Conservation (phyloP, 2,113 vertebrate species). For the Mesembrinibis cayennensis region DNA sequence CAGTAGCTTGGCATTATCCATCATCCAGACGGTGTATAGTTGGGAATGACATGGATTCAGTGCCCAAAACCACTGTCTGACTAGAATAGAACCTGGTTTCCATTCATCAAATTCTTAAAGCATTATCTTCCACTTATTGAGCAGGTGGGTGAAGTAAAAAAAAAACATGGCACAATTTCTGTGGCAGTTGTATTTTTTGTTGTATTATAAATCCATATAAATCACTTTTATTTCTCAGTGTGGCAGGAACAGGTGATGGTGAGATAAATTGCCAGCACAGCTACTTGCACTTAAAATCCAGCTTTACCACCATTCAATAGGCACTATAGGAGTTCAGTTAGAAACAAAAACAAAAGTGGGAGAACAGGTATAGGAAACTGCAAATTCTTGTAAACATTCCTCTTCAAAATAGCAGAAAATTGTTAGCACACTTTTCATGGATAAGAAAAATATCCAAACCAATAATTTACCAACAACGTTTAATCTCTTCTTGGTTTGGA, state of each 20-base stretch:
- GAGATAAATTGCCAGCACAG: not conserved
- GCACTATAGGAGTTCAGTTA: not conserved
- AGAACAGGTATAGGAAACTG: not conserved
- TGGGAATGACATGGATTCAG: not conserved
- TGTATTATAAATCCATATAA: slow-evolving; percentile 22
- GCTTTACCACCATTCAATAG: not conserved
- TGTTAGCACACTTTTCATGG: not conserved
- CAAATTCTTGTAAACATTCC: not conserved
- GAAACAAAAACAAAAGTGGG: not conserved
- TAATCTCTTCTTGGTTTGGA: not conserved
- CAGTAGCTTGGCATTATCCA: not conserved
- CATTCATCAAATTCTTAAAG: slow-evolving; percentile 54
- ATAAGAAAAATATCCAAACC: not conserved
- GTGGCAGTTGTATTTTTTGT: not conserved
- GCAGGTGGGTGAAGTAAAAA: slow-evolving; percentile 14
- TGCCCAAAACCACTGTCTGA: not conserved
- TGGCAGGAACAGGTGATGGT: slow-evolving; percentile 22
- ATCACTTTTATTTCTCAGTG: slow-evolving; percentile 5
- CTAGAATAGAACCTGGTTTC: not conserved
- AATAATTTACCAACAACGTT: not conserved
- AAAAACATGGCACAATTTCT: not conserved
- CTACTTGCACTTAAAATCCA: not conserved
- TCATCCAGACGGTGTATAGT: not conserved
- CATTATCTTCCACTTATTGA: not conserved
- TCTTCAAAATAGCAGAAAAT: not conserved